Evolutionary conservation across 2,888 invertebrate genomes (phyloP), one percentile per base, ranked within the genome.

Genomic region (Hirtodrosophila trivittata): DNA sequence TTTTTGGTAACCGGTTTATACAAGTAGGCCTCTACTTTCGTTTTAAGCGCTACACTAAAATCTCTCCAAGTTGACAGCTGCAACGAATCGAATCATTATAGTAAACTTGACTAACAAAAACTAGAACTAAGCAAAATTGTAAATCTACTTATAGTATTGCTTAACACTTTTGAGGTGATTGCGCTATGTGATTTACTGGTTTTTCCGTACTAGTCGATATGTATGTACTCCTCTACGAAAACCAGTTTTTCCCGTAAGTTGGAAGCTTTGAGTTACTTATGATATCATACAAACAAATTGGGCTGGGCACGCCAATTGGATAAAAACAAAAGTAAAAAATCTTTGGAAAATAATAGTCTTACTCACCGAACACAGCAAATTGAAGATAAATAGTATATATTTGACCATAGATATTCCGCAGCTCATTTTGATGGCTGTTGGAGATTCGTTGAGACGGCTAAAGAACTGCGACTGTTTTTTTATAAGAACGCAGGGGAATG

Each of bases 301-400:
- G 37, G 50, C 46, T 63, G 54, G 56, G 14, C 13, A 21, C 35
- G 35, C 12, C 52, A 49, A 39, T 41, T 35, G 37, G 6, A 35
- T 51, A 39, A 62, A 21, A 51, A 58, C 56, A 38, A 55, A 54
- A 56, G n/a, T 13, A 41, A n/a, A 46, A 39, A n/a, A 47, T 6
- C 33, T 37, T 12, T 50, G 9, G n/a, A 35, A 41, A 28, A 16
- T 51, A 3, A 43, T 39, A 13, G 12, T 41, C 45, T 43, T 59
- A 95, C 95, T 95, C 91, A 95, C 95, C 93, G 94, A 94, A 87
- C 95, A 95, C 64, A 95, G 88, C 83, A 95, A 91, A 90, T 96
- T 96, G 91, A 96, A 95, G 90, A 95, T 92, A 91, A 96, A 96
- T 87, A 96, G 93, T 86, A 96, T 93, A 91, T 95, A 95, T 93